Conservation (phyloP, 2,113 vertebrate genomes). For the Gadus chalcogrammus region DNA sequence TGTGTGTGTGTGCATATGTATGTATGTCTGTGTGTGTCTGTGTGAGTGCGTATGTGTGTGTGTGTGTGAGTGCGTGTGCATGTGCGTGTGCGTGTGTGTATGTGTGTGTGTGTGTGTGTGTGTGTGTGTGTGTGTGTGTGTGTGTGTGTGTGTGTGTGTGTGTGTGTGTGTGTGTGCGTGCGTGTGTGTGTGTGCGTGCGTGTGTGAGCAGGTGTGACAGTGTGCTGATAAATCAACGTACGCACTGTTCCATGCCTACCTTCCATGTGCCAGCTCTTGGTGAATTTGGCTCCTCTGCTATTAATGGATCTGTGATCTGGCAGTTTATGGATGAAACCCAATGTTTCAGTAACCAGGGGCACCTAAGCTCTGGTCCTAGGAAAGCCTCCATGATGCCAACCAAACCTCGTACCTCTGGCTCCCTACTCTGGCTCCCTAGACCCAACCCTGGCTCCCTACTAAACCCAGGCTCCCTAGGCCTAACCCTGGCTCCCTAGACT, state of each 20-base stretch:
- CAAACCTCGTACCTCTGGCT: slow-evolving; percentile 2
- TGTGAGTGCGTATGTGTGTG: background rate
- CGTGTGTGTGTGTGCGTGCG: background rate
- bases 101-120: slow-evolving; percentile 10
- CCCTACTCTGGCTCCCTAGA: background rate
- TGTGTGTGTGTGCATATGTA: background rate
- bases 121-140: background rate
- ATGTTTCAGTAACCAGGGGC: slow-evolving; percentile 29
- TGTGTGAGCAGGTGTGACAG: background rate
- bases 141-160: background rate
- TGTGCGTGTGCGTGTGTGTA: slow-evolving; percentile 1
- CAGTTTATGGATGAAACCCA: slow-evolving; percentile 37
- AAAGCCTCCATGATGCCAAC: slow-evolving; percentile 31
- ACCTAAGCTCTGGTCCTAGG: slow-evolving; percentile 13
- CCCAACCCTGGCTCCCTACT: no score
- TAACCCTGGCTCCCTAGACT: no score
- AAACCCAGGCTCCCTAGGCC: no score
- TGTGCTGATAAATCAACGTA: background rate
- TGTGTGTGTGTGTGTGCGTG: background rate
- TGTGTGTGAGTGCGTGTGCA: background rate
- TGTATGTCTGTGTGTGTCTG: background rate
- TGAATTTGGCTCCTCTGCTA: slow-evolving; percentile 29
- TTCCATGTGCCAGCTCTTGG: slow-evolving; percentile 19
- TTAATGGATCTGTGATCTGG: slow-evolving; percentile 31
- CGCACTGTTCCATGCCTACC: background rate